Base-by-base conservation (phyloP, 2,888 invertebrate genomes). In the Bembecia ichneumoniformis region DNA sequence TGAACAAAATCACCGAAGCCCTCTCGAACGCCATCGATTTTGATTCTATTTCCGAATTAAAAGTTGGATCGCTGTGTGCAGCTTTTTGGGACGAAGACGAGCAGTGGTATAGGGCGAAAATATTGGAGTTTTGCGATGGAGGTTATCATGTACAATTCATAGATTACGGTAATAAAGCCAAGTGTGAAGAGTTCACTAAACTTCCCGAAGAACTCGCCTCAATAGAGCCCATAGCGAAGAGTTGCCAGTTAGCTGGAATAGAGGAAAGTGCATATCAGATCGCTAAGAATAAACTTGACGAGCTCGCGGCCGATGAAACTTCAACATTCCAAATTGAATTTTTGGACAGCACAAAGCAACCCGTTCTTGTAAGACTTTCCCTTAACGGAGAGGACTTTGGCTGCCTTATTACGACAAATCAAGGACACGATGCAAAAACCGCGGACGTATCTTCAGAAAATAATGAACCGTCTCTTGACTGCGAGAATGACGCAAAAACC, bases 161-260 rank as follows among this genome's bases (percentile, higher is more conserved):
- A 15, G 93, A 93, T 71, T 93, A 91, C 59, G 93, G 93, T 1
- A 92, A 92, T 63, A 90, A 91, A 46, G 89, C 91, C 5, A 82
- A 88, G 46, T 89, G 90, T 50, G 87, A 83, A 48, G 89, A 90
- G 55, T 83, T 92, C 49, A 87, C 89, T 49, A 82, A 82, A 49
- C 79, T 93, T 34, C 92, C 93, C 0, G 88, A 89, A 55, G 90
- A 91, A 48, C 64, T 93, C 1, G 76, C 86, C 0, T 61, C 74
- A 11, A 84, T 90, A 44, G 89, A 90, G 46, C 88, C 91, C 0
- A 70, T 92, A 47, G 91, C 92, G 0, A 89, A 90, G 58, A 91
- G 91, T 63, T 92, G 92, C 59, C 81, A 88, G 7, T 67, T 93
- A 36, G 77, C 82, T 43, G 77, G 88, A 46, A 82, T 88, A 0